phyloP scores from a whole-genome alignment of 1,140 invertebrate genomes.

The Vanessa tameamea region DNA sequence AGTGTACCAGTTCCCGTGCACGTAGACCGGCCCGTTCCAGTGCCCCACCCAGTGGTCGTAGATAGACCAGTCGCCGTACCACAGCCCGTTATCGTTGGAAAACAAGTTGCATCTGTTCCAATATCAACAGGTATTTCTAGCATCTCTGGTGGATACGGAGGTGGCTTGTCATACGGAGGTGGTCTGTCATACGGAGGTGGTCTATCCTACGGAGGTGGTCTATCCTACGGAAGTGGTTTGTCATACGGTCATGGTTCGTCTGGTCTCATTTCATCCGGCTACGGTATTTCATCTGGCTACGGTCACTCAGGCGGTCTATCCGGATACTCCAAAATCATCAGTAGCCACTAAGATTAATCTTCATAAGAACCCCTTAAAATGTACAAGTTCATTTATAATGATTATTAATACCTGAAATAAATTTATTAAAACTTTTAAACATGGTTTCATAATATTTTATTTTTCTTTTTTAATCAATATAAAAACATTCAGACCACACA shows the following conservation, averaged over 20 bases:
- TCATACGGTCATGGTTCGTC: conserved; percentile 28
- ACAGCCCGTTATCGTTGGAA: conserved; percentile 59
- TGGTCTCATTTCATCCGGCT: conserved; percentile 29
- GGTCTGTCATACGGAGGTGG: conserved; percentile 16
- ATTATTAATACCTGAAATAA: conserved; percentile 25
- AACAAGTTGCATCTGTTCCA: conserved; percentile 45
- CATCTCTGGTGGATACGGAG: conserved; percentile 17
- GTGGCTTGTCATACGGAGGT: conserved; percentile 14
- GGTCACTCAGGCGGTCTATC: conserved; percentile 33
- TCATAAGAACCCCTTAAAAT: conserved; percentile 24
- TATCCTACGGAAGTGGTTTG: conserved; percentile 12
- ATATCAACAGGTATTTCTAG: background rate
- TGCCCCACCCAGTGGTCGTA: conserved; percentile 69
- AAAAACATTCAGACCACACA: conserved; percentile 7
- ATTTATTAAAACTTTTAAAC: conserved; percentile 20
- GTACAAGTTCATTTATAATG: conserved; percentile 43
- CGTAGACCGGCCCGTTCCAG: conserved; percentile 68
- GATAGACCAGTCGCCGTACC: conserved; percentile 68
- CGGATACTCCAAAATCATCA: conserved; percentile 45
- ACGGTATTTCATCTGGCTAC: conserved; percentile 28
- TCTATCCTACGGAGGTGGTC: conserved; percentile 12
- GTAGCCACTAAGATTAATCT: conserved; percentile 46
- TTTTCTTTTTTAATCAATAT: conserved; percentile 12
- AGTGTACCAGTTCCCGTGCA: conserved; percentile 65
- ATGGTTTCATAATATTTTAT: conserved; percentile 11